phyloP scores from a whole-genome alignment of 2,797 vertebrate species.

The Trachops cirrhosus region DNA sequence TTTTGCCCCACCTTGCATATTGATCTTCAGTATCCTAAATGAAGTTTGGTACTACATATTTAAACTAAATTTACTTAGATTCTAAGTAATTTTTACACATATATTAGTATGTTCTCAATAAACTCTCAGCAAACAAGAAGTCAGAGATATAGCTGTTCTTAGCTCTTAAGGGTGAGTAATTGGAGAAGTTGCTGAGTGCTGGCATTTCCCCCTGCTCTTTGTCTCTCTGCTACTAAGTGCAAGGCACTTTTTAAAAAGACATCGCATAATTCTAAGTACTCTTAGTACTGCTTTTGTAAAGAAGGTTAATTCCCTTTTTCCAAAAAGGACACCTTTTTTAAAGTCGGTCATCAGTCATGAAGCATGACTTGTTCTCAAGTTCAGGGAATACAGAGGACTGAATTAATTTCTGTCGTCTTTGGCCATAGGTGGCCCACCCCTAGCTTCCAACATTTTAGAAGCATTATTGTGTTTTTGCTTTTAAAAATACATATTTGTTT shows the following conservation, averaged over 20 bases:
- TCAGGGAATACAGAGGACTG: conserved; percentile 23
- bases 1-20: not conserved
- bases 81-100: not conserved
- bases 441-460: not conserved
- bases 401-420: conserved; percentile 25
- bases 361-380: conserved; percentile 38
- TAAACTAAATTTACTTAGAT: not conserved
- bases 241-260: conserved; percentile 30
- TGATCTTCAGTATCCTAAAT: not conserved
- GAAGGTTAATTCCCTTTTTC: not conserved
- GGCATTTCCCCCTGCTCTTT: no score
- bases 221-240: not conserved
- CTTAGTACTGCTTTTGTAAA: conserved; percentile 6
- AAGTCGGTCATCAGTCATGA: not conserved
- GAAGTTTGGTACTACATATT: not conserved
- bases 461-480: not conserved
- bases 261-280: not conserved
- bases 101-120: not conserved
- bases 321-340: not conserved
- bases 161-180: not conserved
- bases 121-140: not conserved
- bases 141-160: not conserved
- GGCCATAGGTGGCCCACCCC: not conserved
- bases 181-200: not conserved
- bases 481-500: not conserved